Evolutionary conservation across 2,888 invertebrate species (phyloP).

Genomic region (Synanthedon andrenaeformis): DNA sequence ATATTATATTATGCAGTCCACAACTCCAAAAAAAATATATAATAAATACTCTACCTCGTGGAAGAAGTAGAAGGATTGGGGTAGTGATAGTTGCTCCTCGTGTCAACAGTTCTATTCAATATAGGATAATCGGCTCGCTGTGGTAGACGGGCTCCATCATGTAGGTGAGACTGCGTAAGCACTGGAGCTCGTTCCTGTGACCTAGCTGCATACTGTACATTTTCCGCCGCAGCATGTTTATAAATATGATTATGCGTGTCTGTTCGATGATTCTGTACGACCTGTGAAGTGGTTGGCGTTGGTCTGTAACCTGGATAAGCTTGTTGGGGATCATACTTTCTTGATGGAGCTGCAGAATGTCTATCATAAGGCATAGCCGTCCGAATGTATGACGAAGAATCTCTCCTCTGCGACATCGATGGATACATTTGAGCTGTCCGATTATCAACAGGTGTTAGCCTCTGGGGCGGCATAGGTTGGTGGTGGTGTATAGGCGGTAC

Average conservation of each 20-base stretch:
- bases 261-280: conserved; percentile 43
- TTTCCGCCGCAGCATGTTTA: conserved; percentile 41
- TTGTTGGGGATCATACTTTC: conserved; percentile 60
- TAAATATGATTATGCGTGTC: conserved; percentile 44
- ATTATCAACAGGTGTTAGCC: conserved; percentile 28
- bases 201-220: conserved; percentile 39
- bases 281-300: conserved; percentile 29
- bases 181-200: conserved; percentile 41
- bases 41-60: conserved; percentile 12
- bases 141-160: conserved; percentile 36
- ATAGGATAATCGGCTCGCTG: conserved; percentile 39
- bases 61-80: conserved; percentile 48
- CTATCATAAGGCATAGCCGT: conserved; percentile 46
- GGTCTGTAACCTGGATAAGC: conserved; percentile 57
- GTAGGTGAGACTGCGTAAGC: conserved; percentile 34
- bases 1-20: too few species aligned
- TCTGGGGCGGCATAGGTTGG: conserved; percentile 32
- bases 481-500: conserved; percentile 64
- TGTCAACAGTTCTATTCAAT: conserved; percentile 34
- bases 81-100: conserved; percentile 42
- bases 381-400: conserved; percentile 43
- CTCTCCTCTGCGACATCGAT: conserved; percentile 39
- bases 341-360: conserved; percentile 36
- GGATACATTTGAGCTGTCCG: conserved; percentile 40
- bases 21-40: conserved; percentile 1